Evolutionary conservation across 2,888 invertebrate genomes (phyloP), one percentile per base, ranked within the genome.

Genomic region (Metopia argyrocephala): DNA sequence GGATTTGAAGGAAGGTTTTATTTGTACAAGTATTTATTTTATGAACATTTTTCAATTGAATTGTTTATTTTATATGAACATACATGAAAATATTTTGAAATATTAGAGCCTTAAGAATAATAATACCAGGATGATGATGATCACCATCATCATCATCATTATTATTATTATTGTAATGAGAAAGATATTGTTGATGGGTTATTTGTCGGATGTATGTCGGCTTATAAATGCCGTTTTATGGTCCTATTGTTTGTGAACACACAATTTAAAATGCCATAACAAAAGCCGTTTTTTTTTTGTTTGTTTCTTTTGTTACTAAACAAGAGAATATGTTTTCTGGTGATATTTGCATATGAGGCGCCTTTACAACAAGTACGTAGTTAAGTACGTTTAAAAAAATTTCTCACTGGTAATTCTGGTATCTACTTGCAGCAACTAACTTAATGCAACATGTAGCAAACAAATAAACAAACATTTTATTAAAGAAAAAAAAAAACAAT

Each of bases 321-420:
- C 3, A 15, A 15, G 38, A 38, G 15, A 38, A 38, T 15, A 38
- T 12, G 4, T 38, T 9, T 38, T 38, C 15, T 70, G 59, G 54
- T 64, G 52, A 70, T 81, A 74, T 81, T 78, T 81, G 78, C 66
- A 75, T 78, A 52, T 23, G 74, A 75, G 78, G 81, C 81, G 81
- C 81, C 81, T 78, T 68, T 45, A 54, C 62, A 73, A 20, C 59
- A 71, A n/a, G 23, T 15, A 54, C 12, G 21, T 25, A 21, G 15
- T 38, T 15, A 38, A 9, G 15, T 38, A 38, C 38, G 15, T 12
- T 12, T 38, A 15, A 15, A 38, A 38, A 38, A 3, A 38, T 38
- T 38, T 15, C 38, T 38, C 3, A 12, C 15, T 38, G 15, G 9
- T 3, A 12, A 15, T 15, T 3, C 15, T 12, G 9, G 12, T 9